Base-by-base conservation (phyloP, 2,888 invertebrate genomes). In the Caenorhabditis uteleia region DNA sequence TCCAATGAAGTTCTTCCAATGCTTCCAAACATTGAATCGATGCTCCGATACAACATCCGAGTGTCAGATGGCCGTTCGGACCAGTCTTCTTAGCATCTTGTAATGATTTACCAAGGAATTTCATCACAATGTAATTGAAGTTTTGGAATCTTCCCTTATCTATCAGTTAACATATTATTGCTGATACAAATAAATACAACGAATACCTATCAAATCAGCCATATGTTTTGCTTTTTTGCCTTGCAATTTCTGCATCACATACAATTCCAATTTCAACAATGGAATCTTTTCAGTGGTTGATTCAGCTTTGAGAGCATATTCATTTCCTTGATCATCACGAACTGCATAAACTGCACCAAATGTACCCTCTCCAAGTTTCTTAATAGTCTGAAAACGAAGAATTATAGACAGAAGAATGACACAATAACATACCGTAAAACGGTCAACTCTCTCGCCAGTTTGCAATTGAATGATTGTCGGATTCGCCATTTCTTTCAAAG, bases 11-110 rank as follows among this genome's bases (percentile, higher is more conserved):
- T 29, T 79, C 79, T 53, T 79, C 78, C 14, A 79, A 56, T 8
- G 78, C 77, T 49, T 80, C 77, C n/a, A 79, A 60, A 38, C 70
- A 74, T 51, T 79, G 79, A 43, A 79, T 73, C 8, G 74, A 71
- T 18, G 58, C 60, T 6, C 77, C 69, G 44, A 79, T 75, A 29
- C 79, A 78, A 8, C 74, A 70, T 16, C 78, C 79, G 44, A 76
- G 64, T 20, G 53, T 69, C 21, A 71, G 43, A 62, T 71, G 71
- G 0, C 53, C 49, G 23, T 71, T 54, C 12, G 71, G 71, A 18
- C 71, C 71, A 4, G 59, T 64, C 38, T 71, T 71, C 55, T 71
- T 71, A 27, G 61, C 61, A 26, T 71, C 71, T 45, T 71, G 71
- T 39, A 71, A 29, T n/a, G 61, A 61, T 43, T 66, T 68, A 4